Base-by-base conservation (phyloP, 1,140 invertebrate species). In the Venustaconcha ellipsiformis region DNA sequence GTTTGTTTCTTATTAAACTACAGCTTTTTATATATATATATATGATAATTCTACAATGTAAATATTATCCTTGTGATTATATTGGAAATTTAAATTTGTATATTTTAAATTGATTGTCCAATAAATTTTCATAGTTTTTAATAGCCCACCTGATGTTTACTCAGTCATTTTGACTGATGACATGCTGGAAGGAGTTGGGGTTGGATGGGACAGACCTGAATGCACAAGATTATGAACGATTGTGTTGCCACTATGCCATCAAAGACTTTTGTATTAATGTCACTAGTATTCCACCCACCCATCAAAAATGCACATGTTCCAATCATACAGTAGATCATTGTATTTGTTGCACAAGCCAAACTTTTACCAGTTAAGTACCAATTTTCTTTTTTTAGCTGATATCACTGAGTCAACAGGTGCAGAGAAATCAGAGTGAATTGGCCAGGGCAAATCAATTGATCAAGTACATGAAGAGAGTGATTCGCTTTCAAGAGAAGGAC, bases 401-500 rank as follows among this genome's bases (percentile, higher is more conserved):
- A 66, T 78, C 76, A 20, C 26, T 80, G 30, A 79, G 69, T 74
- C 64, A 84, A 30, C 68, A 81, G 67, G 67, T 83, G 18, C 81
- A 84, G 66, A 72, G 80, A 14, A 57, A 81, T 18, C 82, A 85
- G 59, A 77, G 80, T 14, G 82, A 85, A 23, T 58, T 87, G 57
- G 64, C 74, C n/a, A 85, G 86, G 71, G 59, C 73, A 57, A 72
- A 77, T 58, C 80, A 83, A 65, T 75, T 86, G 67, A 64, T 84
- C 14, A 81, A 79, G 37, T 82, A 83, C 67, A 78, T 86, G 26
- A 82, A 82, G 57, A 85, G 85, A 62, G 67, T 87, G 55, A 81
- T 84, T 26, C 67, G 80, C 15, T 74, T 76, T 59, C 86, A 88
- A 76, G 86, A 87, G 65, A 78, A 77, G 71, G 84, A 88, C 55